A percentile compares a stretch with the other conserved stretches of the same genome.
phyloP scores from a whole-genome alignment of 2,888 invertebrate genomes.

The Meghimatium bilineatum region DNA sequence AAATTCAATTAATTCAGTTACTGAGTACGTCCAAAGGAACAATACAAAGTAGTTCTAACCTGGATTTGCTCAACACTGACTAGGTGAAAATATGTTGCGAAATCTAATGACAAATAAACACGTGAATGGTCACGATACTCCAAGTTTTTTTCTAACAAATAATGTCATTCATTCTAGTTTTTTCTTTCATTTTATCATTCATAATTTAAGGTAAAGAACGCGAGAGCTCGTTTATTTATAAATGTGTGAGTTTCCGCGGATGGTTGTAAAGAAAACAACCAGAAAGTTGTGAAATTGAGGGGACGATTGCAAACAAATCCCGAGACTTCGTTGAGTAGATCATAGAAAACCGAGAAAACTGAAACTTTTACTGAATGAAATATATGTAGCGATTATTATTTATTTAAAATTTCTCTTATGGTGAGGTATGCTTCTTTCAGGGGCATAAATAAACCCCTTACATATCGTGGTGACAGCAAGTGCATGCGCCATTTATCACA shows the following conservation, averaged over 20 bases:
- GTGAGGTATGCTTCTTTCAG: too few relatives aligned
- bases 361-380: too few relatives aligned
- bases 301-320: too few relatives aligned
- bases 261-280: not conserved
- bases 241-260: not conserved
- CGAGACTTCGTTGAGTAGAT: too few relatives aligned
- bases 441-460: too few relatives aligned
- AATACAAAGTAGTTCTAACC: not conserved
- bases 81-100: not conserved
- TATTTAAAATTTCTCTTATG: too few relatives aligned
- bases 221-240: not conserved
- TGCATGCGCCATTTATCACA: too few relatives aligned
- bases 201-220: not conserved
- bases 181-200: not conserved
- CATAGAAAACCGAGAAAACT: too few relatives aligned
- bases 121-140: not conserved
- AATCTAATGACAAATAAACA: not conserved
- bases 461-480: too few relatives aligned
- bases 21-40: slow-evolving; percentile 31
- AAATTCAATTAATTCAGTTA: slow-evolving; percentile 49
- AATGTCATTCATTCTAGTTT: not conserved
- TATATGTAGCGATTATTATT: too few relatives aligned
- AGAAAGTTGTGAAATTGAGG: not conserved
- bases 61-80: not conserved
- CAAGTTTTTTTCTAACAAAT: not conserved